Conservation (phyloP, 2,888 invertebrate species). For the Hermodice carunculata region DNA sequence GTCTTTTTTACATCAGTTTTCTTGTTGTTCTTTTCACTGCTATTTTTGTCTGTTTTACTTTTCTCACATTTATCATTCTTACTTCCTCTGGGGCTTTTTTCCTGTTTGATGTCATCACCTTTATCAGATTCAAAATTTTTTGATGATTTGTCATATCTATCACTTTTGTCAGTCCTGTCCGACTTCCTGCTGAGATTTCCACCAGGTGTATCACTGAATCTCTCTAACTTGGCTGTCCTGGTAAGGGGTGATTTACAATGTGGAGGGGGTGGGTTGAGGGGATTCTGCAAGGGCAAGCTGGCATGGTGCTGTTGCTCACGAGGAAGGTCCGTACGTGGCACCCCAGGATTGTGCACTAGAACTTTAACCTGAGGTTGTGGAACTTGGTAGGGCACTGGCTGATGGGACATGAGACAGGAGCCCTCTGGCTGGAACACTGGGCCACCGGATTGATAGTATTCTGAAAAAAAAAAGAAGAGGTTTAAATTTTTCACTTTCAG, state of each 20-base stretch:
- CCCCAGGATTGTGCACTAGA: constrained; percentile 17
- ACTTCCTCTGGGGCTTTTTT: too few relatives aligned
- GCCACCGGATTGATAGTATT: constrained; percentile 13
- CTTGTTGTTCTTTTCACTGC: not conserved
- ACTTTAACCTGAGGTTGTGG: constrained; percentile 23
- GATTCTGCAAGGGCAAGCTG: not conserved
- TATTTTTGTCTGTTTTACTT: not conserved
- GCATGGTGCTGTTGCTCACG: constrained; percentile 8
- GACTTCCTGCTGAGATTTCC: not conserved
- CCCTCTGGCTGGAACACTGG: not conserved
- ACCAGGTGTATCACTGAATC: not conserved
- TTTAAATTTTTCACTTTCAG: not conserved
- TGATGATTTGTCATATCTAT: too few relatives aligned
- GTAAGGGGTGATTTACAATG: not conserved
- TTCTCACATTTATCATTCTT: constrained; percentile 3
- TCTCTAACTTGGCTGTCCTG: not conserved
- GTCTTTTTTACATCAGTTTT: not conserved
- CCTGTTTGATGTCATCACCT: too few relatives aligned
- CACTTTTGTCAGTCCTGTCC: too few relatives aligned
- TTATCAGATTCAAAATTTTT: not conserved
- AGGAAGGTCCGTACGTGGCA: not conserved
- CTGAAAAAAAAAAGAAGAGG: constrained; percentile 9
- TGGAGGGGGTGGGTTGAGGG: not conserved
- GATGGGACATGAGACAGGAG: not conserved
- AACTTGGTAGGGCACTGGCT: constrained; percentile 17